Evolutionary conservation across 2,888 invertebrate genomes (phyloP), one percentile per base, ranked within the genome.

Genomic region (Tridacna crocea): DNA sequence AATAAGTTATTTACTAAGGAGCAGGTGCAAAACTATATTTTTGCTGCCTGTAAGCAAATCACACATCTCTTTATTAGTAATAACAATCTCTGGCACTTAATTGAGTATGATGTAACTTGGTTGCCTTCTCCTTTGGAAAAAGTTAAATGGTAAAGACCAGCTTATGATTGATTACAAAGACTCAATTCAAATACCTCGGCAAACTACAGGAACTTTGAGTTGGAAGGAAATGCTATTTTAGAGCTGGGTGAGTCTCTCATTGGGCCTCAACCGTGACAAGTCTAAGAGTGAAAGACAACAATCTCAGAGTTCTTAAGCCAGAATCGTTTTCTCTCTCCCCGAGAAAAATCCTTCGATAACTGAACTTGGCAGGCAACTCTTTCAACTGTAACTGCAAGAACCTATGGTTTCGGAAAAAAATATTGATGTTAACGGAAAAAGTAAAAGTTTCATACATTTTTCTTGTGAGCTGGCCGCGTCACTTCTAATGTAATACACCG

Each of bases 331-430:
- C 79, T 8, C 6, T 26, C 0, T 27, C 36, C 19, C 27, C 75
- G 26, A 24, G 22, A 47, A 58, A 60, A 22, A 60, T 61, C 6
- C 51, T 79, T 15, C 36, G 70, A 51, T 27, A 47, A 19, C 22
- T 79, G 19, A 66, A 75, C 51, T n/a, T 79, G 27, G 19, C 74
- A 12, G 60, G 73, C 15, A 87, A 87, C 47, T 72, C 79, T 13
- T 81, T 81, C 19, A 60, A 46, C 0, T 87, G 85, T 68, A 68
- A 36, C 2, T 83, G 87, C 58, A 58, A 75, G 19, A 61, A 78
- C n/a, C 47, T 48, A 0, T 85, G 83, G 83, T 85, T 85, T 72
- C 75, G 77, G 19, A 65, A 79, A 36, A 77, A 76, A 77, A 61
- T 87, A 61, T 87, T 15, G 61, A 60, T 17, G 75, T 63, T 15